Conservation (phyloP, 1,140 invertebrate genomes). For the Brachionus manjavacas region DNA sequence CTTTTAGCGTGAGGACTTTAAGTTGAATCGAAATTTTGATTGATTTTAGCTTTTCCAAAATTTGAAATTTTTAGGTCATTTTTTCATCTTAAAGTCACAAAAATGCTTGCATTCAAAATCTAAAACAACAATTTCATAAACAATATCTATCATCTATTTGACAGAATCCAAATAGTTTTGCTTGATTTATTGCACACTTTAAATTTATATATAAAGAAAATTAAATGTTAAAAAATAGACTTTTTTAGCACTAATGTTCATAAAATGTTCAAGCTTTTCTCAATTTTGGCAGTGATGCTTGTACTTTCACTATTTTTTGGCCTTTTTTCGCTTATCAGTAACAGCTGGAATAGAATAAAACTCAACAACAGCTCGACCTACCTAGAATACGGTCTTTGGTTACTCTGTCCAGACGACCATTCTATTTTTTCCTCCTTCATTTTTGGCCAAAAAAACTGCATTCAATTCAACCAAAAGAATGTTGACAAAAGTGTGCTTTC, state of each 20-base stretch:
- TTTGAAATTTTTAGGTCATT: not conserved
- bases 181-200: not conserved
- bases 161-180: not conserved
- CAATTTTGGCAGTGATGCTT: not conserved
- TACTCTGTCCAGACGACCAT: not conserved
- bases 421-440: not conserved
- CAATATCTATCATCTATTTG: not conserved
- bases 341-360: not conserved
- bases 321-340: not conserved
- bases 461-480: not conserved
- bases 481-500: not conserved
- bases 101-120: not conserved
- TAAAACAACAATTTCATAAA: not conserved
- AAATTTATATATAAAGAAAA: not conserved
- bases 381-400: not conserved
- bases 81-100: not conserved
- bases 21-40: not conserved
- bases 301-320: not conserved
- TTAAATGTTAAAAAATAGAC: not conserved
- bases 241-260: not conserved
- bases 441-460: not conserved
- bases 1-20: not conserved
- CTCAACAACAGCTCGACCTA: not conserved
- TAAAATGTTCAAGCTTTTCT: conserved; percentile 2
- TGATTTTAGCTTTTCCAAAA: not conserved